phyloP scores from a whole-genome alignment of 2,888 invertebrate genomes.

The Baronia brevicornis region DNA sequence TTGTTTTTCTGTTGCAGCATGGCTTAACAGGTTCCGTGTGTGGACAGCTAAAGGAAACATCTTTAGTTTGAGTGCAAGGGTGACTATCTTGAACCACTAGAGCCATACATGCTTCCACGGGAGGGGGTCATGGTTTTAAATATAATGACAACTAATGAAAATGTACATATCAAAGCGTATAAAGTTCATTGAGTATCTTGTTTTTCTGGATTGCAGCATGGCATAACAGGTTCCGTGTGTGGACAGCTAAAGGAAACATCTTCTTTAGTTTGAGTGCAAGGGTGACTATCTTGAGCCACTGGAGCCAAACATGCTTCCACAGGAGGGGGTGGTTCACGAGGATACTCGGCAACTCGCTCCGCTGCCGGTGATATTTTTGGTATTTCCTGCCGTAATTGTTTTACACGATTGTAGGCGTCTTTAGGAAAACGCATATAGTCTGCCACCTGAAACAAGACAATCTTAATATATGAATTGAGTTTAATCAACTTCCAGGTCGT shows the following conservation, averaged over 20 bases:
- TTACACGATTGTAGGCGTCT: conserved; percentile 52
- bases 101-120: too few species aligned
- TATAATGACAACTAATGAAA: too few species aligned
- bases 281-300: conserved; percentile 35
- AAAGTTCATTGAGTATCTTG: conserved; percentile 17
- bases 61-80: too few species aligned
- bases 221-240: conserved; percentile 39
- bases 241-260: conserved; percentile 60
- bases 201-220: conserved; percentile 47
- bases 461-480: not conserved
- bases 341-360: conserved; percentile 35
- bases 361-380: conserved; percentile 59
- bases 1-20: too few species aligned
- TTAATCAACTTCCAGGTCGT: not conserved
- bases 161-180: too few species aligned
- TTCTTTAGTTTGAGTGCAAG: conserved; percentile 40
- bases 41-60: too few species aligned
- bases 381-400: conserved; percentile 45
- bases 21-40: too few species aligned
- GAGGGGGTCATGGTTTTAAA: too few species aligned
- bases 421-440: conserved; percentile 54
- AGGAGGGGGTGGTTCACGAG: conserved; percentile 29
- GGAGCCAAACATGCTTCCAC: conserved; percentile 38
- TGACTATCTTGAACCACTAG: too few species aligned
- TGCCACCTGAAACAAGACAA: conserved; percentile 35